Evolutionary conservation across 2,888 invertebrate genomes (phyloP), one percentile per base, ranked within the genome.

Genomic region (Nomada ruficornis): DNA sequence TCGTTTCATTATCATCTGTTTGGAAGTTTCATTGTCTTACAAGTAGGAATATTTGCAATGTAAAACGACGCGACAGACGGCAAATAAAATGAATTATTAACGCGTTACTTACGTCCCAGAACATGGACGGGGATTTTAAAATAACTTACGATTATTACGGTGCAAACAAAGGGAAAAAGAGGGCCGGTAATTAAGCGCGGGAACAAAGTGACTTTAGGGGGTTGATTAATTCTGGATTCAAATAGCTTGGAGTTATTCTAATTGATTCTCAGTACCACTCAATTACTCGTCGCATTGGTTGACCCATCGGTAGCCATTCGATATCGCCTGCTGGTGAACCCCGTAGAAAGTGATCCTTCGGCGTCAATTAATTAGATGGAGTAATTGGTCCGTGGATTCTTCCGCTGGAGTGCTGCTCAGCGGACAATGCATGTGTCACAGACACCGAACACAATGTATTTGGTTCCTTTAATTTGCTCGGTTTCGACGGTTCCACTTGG

Each of bases 161-260:
- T 9, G 54, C 73, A 65, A 79, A 60, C 65, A 80, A 74, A 67
- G 63, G 29, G 44, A 70, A 44, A 42, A 74, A 67, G 63, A 23
- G 52, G 74, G 29, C 20, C 52, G 36, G 68, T 80, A 72, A 82
- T 80, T 80, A 80, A 72, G 64, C 54, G 20, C 10, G 5, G 36
- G 15, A 42, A 47, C 71, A 75, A 76, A 76, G 71, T 59, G 62
- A 75, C 36, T 71, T 60, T 57, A 64, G 59, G 36, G 75, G 26
- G 47, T 68, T 75, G 75, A 76, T 82, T 80, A 82, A 82, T 80
- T 80, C 57, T 26, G 47, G 62, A 70, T 80, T 68, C 67, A 47
- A 82, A 68, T 47, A 64, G 52, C 67, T 71, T 36, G 29, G 64
- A 79, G 59, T 75, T 76, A 71, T 80, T 68, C 82, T 82, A 82